Evolutionary conservation across 2,888 invertebrate species (phyloP), one percentile per base, ranked within the genome.

Genomic region (Oscheius sp.): DNA sequence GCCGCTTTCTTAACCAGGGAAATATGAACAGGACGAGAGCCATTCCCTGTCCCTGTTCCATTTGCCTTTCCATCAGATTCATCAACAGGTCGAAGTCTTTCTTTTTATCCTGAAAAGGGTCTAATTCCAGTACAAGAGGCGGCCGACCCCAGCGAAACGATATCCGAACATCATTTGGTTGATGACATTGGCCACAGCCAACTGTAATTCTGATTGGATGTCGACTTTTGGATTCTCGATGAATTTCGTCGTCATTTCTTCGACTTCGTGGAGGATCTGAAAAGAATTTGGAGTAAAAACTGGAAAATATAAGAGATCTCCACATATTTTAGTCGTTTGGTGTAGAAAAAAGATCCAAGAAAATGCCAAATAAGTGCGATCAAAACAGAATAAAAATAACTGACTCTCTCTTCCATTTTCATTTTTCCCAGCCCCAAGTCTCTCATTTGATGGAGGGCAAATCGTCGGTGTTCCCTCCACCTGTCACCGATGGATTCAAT

Each of bases 91-190:
- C 64, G 13, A 64, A 25, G 25, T 64, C 64, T 6, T 45, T 45
- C 46, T 64, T 46, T 6, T 23, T 64, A 1, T 64, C 64, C 64
- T 64, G 29, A 16, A 61, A 45, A 43, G 2, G 9, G 2, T 27
- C 6, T 2, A 6, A 6, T 27, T 35, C 21, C 3, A 59, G 13
- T 35, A 56, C 45, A 55, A 13, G 25, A 21, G 23, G 13, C 2
- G 13, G 25, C 41, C 3, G 1, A 72, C 68, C 25, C 76, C 69
- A 21, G 64, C 58, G 56, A 80, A 80, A 25, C 78, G 70, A 43
- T 76, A 78, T 9, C 78, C 78, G 56, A 78, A 78, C 0, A 76
- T 43, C 25, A 78, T n/a, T 45, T 78, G 78, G 59, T 79, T 79
- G 58, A 79, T 77, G 12, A 80, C 46, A 25, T 73, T 75, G 0